A percentile compares a stretch with the other conserved stretches of the same genome.
These are phyloP conservation scores for Microctenopoma steveboyesi DNA, from an alignment of 2,797 vertebrate species.

Conservation along the genomic window DNA sequence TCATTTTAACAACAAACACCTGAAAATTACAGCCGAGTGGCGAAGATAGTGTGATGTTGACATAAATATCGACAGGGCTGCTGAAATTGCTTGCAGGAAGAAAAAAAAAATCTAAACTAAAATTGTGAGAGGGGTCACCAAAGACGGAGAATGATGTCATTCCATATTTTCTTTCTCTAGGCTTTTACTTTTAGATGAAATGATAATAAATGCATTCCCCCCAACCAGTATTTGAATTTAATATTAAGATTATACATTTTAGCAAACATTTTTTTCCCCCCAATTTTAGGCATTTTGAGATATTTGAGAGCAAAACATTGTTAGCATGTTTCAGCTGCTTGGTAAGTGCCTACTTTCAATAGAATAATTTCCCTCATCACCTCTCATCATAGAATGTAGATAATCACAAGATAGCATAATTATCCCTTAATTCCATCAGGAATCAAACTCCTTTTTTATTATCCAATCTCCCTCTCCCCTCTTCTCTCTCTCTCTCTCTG, in stretches of 20 bases:
- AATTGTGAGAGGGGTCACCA: constrained; percentile 47
- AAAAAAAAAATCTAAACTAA: constrained; percentile 17
- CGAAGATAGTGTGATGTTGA: constrained; percentile 64
- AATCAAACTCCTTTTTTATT: constrained; percentile 93
- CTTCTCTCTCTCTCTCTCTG: constrained; percentile 32
- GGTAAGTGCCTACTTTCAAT: constrained; percentile 86
- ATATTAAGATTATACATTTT: constrained; percentile 51
- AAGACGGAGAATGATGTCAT: constrained; percentile 47
- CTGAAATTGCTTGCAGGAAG: constrained; percentile 48
- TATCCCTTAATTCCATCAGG: constrained; percentile 98
- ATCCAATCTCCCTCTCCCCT: constrained; percentile 91
- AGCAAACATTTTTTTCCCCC: constrained; percentile 63
- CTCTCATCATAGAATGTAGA: constrained; percentile 93
- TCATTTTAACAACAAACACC: constrained; percentile 84
- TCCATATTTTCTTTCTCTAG: constrained; percentile 18
- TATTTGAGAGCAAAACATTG: constrained; percentile 79
- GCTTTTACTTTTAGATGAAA: constrained; percentile 45
- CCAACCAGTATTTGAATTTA: constrained; percentile 48
- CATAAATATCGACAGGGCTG: constrained; percentile 51
- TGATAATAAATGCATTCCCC: constrained; percentile 37
- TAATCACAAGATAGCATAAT: constrained; percentile 98
- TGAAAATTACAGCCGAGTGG: constrained; percentile 71
- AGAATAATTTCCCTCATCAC: constrained; percentile 86
- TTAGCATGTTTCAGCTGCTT: constrained; percentile 83
- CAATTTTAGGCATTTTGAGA: constrained; percentile 67